Evolutionary conservation across 1,140 invertebrate genomes (phyloP).

Genomic region (Zaprionus tsacasi): DNA sequence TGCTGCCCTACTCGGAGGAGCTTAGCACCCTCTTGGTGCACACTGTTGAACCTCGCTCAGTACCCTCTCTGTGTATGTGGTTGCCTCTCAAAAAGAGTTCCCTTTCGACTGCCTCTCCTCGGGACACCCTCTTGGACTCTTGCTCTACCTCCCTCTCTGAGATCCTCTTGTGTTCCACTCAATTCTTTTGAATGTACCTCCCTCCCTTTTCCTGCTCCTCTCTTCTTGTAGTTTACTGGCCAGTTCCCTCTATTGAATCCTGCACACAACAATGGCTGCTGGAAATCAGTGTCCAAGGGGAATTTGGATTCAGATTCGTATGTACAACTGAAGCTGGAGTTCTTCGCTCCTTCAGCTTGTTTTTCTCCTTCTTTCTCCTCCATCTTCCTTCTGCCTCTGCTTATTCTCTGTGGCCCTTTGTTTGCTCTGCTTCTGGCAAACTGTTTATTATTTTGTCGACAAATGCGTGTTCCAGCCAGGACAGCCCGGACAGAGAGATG

Average conservation of each 20-base stretch:
- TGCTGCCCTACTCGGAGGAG: neutral
- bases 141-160: neutral
- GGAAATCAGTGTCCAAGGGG: conserved; percentile 27
- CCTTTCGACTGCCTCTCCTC: too few species aligned
- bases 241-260: neutral
- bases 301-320: conserved; percentile 14
- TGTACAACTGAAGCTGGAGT: conserved; percentile 15
- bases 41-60: neutral
- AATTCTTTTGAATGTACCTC: neutral
- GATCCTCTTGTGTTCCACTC: neutral
- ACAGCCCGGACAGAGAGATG: neutral
- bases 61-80: neutral
- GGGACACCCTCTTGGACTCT: too few species aligned
- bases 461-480: conserved; percentile 36
- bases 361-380: neutral
- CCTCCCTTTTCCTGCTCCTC: neutral
- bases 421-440: conserved; percentile 38
- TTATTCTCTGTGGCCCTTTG: conserved; percentile 36
- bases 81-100: too few species aligned
- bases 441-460: conserved; percentile 61
- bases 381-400: too few species aligned
- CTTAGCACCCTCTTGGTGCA: neutral
- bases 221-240: neutral
- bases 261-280: conserved; percentile 10
- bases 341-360: neutral